Percentiles rank a stretch among this genome's conserved stretches.
Conservation (phyloP, 2,888 invertebrate species). For the Labia minor region DNA sequence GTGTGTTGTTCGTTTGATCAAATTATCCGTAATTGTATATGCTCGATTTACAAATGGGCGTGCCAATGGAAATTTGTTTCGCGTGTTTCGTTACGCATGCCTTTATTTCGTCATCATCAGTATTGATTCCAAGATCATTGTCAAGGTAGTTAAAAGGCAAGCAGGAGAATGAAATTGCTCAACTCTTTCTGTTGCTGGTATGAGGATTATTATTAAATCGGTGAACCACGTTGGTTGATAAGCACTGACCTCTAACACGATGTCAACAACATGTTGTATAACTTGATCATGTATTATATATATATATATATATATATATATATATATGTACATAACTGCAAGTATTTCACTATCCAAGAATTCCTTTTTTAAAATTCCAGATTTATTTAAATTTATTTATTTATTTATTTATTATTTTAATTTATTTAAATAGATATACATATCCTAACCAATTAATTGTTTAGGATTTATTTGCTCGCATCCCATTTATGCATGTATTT, state of each 20-base stretch:
- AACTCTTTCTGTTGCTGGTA: neutral
- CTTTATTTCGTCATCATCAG: neutral
- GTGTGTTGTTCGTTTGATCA: neutral
- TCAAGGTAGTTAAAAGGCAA: neutral
- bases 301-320: no score
- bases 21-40: neutral
- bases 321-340: no score
- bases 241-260: neutral
- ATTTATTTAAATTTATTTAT: no score
- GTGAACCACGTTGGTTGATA: no score
- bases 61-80: neutral
- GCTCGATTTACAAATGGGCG: conserved; percentile 13
- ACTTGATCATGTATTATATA: no score
- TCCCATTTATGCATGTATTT: no score
- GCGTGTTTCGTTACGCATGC: neutral
- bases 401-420: no score
- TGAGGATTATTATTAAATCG: neutral
- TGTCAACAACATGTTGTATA: neutral
- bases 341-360: no score
- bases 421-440: no score
- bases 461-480: no score
- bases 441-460: no score
- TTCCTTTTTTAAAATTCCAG: no score
- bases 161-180: neutral
- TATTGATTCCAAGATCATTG: neutral